Base-by-base conservation (phyloP, 2,113 vertebrate genomes). In the Daubentonia madagascariensis region DNA sequence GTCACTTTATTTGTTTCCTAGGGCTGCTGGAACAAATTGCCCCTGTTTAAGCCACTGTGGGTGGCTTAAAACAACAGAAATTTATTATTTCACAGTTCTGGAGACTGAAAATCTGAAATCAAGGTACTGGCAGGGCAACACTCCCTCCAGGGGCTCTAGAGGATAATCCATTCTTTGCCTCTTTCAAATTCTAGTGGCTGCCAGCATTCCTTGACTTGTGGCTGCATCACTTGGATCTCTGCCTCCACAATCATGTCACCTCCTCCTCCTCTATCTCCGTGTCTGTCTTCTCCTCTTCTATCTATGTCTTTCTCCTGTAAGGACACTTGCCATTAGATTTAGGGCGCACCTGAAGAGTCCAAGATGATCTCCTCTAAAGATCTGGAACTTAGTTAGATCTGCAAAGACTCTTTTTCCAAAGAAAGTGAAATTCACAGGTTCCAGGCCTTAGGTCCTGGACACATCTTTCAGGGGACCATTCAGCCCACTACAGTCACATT, bases 1-100 rank as follows among this genome's bases (percentile, higher is more conserved):
- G 70, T 0, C 0, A 7, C 35, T 22, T 11, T 1, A 20, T 3
- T 76, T 12, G 3, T 73, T 43, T 68, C 65, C 6, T 22, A 9
- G 57, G n/a, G 78, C 54, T 61, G 13, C 50, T 2, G 2, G 25
- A 54, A 40, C 22, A 13, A 32, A 22, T 70, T 37, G 40, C 22
- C 52, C 16, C 63, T 30, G 30, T 70, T 23, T 59, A 61, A 85
- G 88, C n/a, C 72, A 48, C 22, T 10, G 18, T 5, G 10, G 6
- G 32, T 57, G 18, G 20, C 67, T 50, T 40, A 35, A 54, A 54
- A 76, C n/a, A 72, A 50, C 6, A 61, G 5, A 45, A 30, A 13
- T 40, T 5, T 65, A 52, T 3, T 20, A 25, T 48, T 30, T 37
- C 37, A 13, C 5, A 17, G 16, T 37, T 43, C 52, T 65, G 23